These are phyloP conservation scores for Homarus americanus DNA, from an alignment of 1,140 invertebrate genomes.

Conservation along the genomic window DNA sequence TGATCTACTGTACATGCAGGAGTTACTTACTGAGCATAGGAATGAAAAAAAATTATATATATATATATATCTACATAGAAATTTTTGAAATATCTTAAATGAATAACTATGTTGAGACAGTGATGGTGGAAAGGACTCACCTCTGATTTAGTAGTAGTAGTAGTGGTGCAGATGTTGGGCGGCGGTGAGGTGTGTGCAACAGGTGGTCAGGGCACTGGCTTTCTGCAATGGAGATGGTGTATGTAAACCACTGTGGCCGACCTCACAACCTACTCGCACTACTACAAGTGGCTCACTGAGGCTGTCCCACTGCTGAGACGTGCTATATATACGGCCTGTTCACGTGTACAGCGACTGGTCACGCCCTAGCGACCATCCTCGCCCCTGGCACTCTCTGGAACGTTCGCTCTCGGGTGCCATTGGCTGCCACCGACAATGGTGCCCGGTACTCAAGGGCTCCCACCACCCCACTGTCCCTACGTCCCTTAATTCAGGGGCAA, in stretches of 20 bases:
- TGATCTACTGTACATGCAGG: no score
- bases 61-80: no score
- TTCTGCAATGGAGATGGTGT: no score
- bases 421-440: not conserved
- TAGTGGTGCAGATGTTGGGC: no score
- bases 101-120: no score
- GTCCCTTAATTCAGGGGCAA: not conserved
- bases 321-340: not conserved
- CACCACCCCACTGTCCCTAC: not conserved
- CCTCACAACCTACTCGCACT: not conserved
- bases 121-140: no score
- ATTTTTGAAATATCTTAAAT: no score
- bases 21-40: no score
- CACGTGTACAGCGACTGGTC: conserved; percentile 6
- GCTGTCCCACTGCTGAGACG: not conserved
- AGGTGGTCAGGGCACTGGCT: not conserved
- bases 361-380: not conserved
- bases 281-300: conserved; percentile 10
- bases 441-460: not conserved
- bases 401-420: not conserved
- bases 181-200: not conserved
- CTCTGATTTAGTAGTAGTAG: no score
- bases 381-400: conserved; percentile 5
- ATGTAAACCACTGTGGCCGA: not conserved
- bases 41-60: no score